phyloP scores from a whole-genome alignment of 2,113 vertebrate species.

The Mola mola region DNA sequence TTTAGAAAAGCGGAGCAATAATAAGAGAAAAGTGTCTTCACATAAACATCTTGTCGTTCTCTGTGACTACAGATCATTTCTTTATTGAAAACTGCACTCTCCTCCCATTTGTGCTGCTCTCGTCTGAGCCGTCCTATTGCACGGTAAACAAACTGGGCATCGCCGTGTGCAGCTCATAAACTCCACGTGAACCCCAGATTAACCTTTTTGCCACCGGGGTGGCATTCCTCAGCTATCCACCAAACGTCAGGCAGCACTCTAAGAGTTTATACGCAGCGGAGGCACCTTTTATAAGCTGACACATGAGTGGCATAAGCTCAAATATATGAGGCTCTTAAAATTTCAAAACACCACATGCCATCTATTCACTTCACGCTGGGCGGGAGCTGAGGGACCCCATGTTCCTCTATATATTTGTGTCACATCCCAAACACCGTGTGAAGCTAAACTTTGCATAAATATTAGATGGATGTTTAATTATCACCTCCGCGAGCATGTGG shows the following conservation, averaged over 20 bases:
- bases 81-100: too few species aligned
- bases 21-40: too few species aligned
- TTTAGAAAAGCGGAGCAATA: too few species aligned
- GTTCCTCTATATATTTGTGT: background rate
- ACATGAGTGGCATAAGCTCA: constrained; percentile 29
- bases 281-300: constrained; percentile 38
- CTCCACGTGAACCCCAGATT: constrained; percentile 38
- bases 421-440: background rate
- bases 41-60: too few species aligned
- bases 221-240: constrained; percentile 52
- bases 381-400: background rate
- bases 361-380: background rate
- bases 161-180: constrained; percentile 3
- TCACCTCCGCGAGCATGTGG: background rate
- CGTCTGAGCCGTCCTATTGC: background rate
- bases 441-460: background rate
- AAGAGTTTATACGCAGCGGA: constrained; percentile 6
- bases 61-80: too few species aligned
- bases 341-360: background rate
- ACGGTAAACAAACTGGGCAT: background rate
- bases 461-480: background rate
- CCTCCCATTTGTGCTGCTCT: background rate
- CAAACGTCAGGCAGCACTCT: constrained; percentile 40
- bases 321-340: constrained; percentile 11
- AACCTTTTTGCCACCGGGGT: constrained; percentile 20